Conservation (phyloP, 2,888 invertebrate genomes). For the Melieria crassipennis region DNA sequence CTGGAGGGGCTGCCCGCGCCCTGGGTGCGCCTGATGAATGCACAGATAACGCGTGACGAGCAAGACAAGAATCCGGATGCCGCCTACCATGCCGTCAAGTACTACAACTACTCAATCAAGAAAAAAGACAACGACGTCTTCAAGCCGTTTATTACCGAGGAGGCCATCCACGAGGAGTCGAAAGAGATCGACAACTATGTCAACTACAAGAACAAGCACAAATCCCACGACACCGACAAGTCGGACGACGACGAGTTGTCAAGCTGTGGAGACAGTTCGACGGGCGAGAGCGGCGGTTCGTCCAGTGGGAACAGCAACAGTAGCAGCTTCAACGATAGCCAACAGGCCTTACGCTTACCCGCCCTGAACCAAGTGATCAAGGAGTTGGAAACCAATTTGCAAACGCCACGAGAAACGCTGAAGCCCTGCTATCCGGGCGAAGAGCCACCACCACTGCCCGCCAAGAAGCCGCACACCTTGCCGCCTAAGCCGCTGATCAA, state of each 20-base stretch:
- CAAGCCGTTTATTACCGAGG: slow-evolving; percentile 84
- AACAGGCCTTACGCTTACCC: slow-evolving; percentile 53
- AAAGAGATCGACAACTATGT: slow-evolving; percentile 82
- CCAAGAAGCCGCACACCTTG: slow-evolving; percentile 65
- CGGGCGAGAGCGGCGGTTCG: slow-evolving; percentile 48
- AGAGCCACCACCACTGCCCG: slow-evolving; percentile 65
- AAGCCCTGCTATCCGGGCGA: slow-evolving; percentile 48
- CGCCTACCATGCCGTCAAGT: slow-evolving; percentile 89
- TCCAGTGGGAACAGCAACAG: slow-evolving; percentile 60
- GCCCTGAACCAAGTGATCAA: slow-evolving; percentile 58
- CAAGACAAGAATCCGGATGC: slow-evolving; percentile 91
- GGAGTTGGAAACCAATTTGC: slow-evolving; percentile 56
- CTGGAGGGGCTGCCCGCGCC: slow-evolving; percentile 86
- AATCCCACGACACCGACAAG: slow-evolving; percentile 69
- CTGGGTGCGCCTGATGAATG: slow-evolving; percentile 82
- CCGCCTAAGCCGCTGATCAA: slow-evolving; percentile 68
- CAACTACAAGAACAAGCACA: slow-evolving; percentile 77
- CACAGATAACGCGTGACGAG: slow-evolving; percentile 86
- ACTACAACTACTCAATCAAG: slow-evolving; percentile 87
- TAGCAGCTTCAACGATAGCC: slow-evolving; percentile 58
- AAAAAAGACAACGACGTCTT: slow-evolving; percentile 79
- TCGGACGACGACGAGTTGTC: slow-evolving; percentile 67
- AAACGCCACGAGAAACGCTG: slow-evolving; percentile 53
- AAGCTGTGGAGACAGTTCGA: slow-evolving; percentile 52
- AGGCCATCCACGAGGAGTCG: slow-evolving; percentile 84